Evolutionary conservation across 2,797 vertebrate species (phyloP).

Genomic region (Babyrousa celebensis): DNA sequence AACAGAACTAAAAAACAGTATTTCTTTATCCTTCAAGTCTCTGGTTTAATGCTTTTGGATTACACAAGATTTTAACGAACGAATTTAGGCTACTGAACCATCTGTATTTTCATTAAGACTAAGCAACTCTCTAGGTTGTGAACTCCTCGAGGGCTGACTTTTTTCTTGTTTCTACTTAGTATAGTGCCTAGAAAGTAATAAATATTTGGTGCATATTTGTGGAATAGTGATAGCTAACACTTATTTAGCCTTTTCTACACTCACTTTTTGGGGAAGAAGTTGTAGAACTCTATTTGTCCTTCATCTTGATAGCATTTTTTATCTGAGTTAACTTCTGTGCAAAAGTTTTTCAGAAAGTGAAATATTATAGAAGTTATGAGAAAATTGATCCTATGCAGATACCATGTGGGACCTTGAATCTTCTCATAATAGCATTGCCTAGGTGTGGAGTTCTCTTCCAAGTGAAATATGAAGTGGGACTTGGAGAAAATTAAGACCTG

Average conservation of each 20-base stretch:
- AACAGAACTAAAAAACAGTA: conserved; percentile 10
- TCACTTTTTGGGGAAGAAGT: neutral
- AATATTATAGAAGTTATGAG: neutral
- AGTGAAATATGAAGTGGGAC: conserved; percentile 17
- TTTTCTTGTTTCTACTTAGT: neutral
- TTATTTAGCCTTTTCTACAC: neutral
- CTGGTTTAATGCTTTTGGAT: conserved; percentile 14
- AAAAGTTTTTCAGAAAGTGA: neutral
- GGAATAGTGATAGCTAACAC: neutral
- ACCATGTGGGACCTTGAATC: neutral
- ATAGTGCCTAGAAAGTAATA: neutral
- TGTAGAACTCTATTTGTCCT: neutral
- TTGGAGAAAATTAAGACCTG: conserved; percentile 11
- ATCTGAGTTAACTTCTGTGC: conserved; percentile 3
- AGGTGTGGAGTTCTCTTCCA: neutral
- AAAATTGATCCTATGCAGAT: neutral
- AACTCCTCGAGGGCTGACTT: neutral
- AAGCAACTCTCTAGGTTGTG: neutral
- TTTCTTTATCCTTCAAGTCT: neutral
- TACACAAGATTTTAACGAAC: neutral
- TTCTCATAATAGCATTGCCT: neutral
- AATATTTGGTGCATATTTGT: neutral
- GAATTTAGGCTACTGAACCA: neutral
- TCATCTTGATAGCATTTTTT: neutral
- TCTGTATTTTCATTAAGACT: neutral